Conservation (phyloP, 2,113 vertebrate genomes). For the Percopsis transmontana region DNA sequence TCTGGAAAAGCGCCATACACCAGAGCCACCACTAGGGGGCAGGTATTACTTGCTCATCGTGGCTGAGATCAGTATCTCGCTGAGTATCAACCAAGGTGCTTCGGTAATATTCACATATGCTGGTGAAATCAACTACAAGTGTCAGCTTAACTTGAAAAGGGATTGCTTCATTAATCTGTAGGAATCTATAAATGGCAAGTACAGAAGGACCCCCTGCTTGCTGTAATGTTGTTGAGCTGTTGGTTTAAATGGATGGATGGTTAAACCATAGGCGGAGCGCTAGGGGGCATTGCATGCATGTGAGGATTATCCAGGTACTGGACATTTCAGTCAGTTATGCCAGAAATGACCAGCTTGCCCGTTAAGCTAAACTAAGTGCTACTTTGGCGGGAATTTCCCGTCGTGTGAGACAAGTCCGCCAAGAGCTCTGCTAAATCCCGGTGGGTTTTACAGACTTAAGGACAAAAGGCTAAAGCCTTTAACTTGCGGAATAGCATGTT, state of each 20-base stretch:
- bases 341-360: constrained; percentile 44
- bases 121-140: constrained; percentile 59
- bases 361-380: constrained; percentile 39
- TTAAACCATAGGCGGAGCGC: constrained; percentile 35
- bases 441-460: constrained; percentile 22
- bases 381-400: constrained; percentile 20
- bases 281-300: constrained; percentile 33
- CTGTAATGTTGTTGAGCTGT: constrained; percentile 13
- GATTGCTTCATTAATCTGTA: constrained; percentile 45
- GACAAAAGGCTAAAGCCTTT: constrained; percentile 55
- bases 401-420: constrained; percentile 6
- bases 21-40: constrained; percentile 50
- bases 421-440: constrained; percentile 16
- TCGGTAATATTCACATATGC: constrained; percentile 62
- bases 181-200: constrained; percentile 23
- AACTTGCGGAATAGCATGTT: constrained; percentile 57
- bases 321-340: constrained; percentile 37
- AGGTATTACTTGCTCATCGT: constrained; percentile 47
- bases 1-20: constrained; percentile 70
- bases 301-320: constrained; percentile 35
- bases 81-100: constrained; percentile 68
- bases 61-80: constrained; percentile 55
- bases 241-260: constrained; percentile 35
- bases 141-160: constrained; percentile 57
- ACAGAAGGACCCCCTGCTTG: neutral